These are phyloP conservation scores for Momotus momota DNA, from an alignment of 2,797 vertebrate species.

Conservation along the genomic window DNA sequence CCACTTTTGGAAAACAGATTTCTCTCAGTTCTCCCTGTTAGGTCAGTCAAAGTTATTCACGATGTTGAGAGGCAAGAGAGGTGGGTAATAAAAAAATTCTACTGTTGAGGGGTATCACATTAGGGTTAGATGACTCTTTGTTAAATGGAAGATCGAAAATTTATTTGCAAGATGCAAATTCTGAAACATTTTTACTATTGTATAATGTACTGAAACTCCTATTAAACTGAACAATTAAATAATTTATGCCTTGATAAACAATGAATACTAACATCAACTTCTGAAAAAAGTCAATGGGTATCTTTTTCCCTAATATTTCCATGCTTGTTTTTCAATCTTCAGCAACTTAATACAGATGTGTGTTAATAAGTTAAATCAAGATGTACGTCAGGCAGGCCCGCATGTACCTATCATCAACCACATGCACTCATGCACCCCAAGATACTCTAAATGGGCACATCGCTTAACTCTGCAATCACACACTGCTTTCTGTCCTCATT, in stretches of 20 bases:
- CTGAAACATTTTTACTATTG: constrained; percentile 2
- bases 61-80: background rate
- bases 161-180: background rate
- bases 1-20: background rate
- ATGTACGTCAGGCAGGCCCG: background rate
- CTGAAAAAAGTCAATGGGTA: background rate
- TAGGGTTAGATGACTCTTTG: constrained; percentile 6
- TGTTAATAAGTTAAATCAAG: background rate
- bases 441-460: background rate
- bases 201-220: background rate
- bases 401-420: background rate
- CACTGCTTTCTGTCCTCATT: background rate
- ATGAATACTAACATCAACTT: background rate
- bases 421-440: background rate
- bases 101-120: background rate
- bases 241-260: background rate
- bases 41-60: constrained; percentile 30
- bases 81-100: background rate
- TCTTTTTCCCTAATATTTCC: background rate
- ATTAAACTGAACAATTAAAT: background rate
- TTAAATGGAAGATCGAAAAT: background rate
- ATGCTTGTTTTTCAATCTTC: background rate
- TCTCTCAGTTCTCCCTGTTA: background rate
- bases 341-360: background rate
- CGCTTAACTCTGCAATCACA: background rate